These are phyloP conservation scores for Drosophila siamana DNA, from an alignment of 2,888 invertebrate genomes.

Conservation along the genomic window DNA sequence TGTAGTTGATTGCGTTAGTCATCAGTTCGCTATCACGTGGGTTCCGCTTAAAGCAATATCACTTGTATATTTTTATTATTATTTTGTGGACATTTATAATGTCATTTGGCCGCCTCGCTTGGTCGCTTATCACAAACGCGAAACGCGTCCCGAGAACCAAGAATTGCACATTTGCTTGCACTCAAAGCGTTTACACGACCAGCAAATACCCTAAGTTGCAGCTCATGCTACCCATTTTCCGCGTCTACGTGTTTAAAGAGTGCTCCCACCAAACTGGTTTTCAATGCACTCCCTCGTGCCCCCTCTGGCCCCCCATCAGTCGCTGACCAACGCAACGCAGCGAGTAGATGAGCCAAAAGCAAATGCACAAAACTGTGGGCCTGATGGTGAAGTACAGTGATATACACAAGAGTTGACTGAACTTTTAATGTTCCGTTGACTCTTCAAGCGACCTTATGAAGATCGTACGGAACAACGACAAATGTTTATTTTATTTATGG, in stretches of 20 bases:
- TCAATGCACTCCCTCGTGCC: background rate
- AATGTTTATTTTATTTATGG: conserved; percentile 7
- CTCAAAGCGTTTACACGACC: background rate
- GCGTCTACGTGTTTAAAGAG: background rate
- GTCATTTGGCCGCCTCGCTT: conserved; percentile 17
- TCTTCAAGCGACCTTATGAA: conserved; percentile 6
- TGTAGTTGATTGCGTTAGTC: conserved; percentile 3
- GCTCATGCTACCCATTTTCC: conserved; percentile 3
- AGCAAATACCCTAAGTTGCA: conserved; percentile 6
- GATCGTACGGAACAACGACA: conserved; percentile 5
- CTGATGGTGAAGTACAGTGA: background rate
- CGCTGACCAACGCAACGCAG: no score
- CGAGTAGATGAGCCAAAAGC: background rate
- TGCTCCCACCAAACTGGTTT: conserved; percentile 11
- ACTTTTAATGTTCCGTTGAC: conserved; percentile 13
- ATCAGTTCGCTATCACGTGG: conserved; percentile 4
- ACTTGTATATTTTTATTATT: background rate
- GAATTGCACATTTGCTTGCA: conserved; percentile 6
- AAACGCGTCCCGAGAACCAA: conserved; percentile 1
- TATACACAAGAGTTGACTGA: conserved; percentile 18
- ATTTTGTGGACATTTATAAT: conserved; percentile 9
- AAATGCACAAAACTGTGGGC: conserved; percentile 15
- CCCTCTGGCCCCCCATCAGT: no score
- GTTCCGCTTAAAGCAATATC: background rate
- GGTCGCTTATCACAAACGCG: conserved; percentile 31